Evolutionary conservation across 2,113 vertebrate genomes (phyloP).

Genomic region (Pterocles burchelli): DNA sequence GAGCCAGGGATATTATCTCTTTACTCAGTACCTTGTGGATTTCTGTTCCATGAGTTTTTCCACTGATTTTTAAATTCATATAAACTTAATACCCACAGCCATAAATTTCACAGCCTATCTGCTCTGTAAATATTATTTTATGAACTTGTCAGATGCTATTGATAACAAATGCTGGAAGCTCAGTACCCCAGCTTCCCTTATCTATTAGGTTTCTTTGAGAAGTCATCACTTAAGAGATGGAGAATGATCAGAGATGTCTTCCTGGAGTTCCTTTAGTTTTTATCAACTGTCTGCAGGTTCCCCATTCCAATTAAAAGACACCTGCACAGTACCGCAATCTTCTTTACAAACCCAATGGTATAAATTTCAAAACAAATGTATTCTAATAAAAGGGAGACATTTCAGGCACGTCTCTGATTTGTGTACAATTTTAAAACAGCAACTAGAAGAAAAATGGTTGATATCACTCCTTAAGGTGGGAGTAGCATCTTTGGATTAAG

Average conservation of each 20-base stretch:
- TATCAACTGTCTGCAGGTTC: not conserved
- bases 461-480: not conserved
- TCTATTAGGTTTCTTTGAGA: not conserved
- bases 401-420: not conserved
- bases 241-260: not conserved
- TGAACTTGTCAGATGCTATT: not conserved
- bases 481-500: not conserved
- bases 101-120: not conserved
- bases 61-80: not conserved
- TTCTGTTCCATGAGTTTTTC: not conserved
- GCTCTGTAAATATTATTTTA: not conserved
- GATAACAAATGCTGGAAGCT: not conserved
- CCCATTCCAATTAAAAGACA: not conserved
- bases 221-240: not conserved
- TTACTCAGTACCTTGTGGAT: not conserved
- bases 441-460: not conserved
- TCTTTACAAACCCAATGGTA: not conserved
- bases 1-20: not conserved
- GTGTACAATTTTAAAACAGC: not conserved
- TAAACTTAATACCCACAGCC: not conserved
- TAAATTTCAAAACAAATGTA: not conserved
- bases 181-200: not conserved
- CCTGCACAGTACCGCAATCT: not conserved
- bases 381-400: not conserved
- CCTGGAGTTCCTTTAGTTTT: not conserved